A percentile compares a stretch with the other conserved stretches of the same genome.
These are phyloP conservation scores for Alloscopus bannaensis DNA, from an alignment of 2,888 invertebrate genomes.

Conservation along the genomic window DNA sequence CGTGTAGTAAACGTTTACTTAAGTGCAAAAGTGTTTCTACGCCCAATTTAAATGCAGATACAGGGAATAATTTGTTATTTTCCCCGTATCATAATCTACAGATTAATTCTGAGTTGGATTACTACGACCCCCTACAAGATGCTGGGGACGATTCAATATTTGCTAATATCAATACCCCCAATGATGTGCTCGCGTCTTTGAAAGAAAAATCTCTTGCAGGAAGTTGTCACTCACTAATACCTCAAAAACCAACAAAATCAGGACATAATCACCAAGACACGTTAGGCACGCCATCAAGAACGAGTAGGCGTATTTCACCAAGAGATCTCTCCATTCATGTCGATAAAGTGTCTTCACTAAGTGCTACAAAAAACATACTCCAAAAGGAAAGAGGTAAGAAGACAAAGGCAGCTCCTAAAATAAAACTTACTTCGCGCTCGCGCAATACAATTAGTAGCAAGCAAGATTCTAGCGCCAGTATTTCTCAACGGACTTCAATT, in stretches of 20 bases:
- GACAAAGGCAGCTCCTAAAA: slow-evolving; percentile 11
- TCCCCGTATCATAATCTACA: slow-evolving; percentile 24
- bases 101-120: neutral
- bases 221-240: neutral
- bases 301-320: neutral
- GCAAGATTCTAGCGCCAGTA: neutral
- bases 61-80: neutral
- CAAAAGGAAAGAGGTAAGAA: slow-evolving; percentile 21
- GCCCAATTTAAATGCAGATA: slow-evolving; percentile 21
- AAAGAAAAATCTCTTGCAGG: too few relatives aligned
- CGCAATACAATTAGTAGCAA: neutral
- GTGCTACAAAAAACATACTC: slow-evolving; percentile 9
- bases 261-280: neutral
- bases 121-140: slow-evolving; percentile 25
- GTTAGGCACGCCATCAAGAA: neutral
- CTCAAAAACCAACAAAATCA: neutral
- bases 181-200: too few relatives aligned
- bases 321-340: slow-evolving; percentile 4
- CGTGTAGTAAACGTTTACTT: neutral
- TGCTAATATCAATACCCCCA: slow-evolving; percentile 65
- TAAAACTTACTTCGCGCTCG: slow-evolving; percentile 22
- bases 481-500: neutral
- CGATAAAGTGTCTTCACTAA: neutral
- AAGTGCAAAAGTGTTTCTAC: slow-evolving; percentile 30
- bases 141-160: slow-evolving; percentile 68